Base-by-base conservation (phyloP, 2,888 invertebrate genomes). In the Steinernema scapterisci region DNA sequence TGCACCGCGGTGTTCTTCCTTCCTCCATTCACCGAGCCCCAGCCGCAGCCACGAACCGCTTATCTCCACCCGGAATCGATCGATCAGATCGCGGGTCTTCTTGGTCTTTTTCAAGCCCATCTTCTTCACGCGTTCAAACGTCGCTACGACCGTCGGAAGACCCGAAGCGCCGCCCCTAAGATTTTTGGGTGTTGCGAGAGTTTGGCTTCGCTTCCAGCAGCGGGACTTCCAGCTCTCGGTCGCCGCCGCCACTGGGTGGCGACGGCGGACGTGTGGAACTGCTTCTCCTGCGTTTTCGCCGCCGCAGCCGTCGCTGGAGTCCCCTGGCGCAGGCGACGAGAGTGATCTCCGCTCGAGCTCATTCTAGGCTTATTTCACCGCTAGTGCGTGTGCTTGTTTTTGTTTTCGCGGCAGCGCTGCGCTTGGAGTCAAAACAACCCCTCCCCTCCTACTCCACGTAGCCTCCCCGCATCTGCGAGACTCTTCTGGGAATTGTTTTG, bases 341-440 rank as follows among this genome's bases (percentile, higher is more conserved):
- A 54, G 54, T 54, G 63, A 63, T 63, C 63, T 63, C 63, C 63
- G 63, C 63, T 63, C 25, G 54, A 54, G 54, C 48, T 48, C n/a
- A 5, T 19, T 19, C 19, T 19, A 48, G 48, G 48, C 13, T 3
- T 48, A 19, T 48, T 48, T 54, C 54, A 19, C 54, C 54, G 25
- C 21, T 21, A 5, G n/a, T 5, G 23, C 31, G 23, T 38, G 63
- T 63, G 48, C 48, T 48, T 48, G 63, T 63, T 31, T 63, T 63
- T 31, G 31, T 38, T 27, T 63, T 38, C 63, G 7, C 16, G 2
- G n/a, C n/a, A n/a, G n/a, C n/a, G n/a, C n/a, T n/a, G n/a, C 13
- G 3, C 13, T 48, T 16, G 19, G 13, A 16, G 48, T 16, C 63
- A 27, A 63, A 31, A 63, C 23, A 25, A 63, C 23, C 16, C 27